Evolutionary conservation across 2,113 vertebrate species (phyloP).

Genomic region (Oryzias melastigma): DNA sequence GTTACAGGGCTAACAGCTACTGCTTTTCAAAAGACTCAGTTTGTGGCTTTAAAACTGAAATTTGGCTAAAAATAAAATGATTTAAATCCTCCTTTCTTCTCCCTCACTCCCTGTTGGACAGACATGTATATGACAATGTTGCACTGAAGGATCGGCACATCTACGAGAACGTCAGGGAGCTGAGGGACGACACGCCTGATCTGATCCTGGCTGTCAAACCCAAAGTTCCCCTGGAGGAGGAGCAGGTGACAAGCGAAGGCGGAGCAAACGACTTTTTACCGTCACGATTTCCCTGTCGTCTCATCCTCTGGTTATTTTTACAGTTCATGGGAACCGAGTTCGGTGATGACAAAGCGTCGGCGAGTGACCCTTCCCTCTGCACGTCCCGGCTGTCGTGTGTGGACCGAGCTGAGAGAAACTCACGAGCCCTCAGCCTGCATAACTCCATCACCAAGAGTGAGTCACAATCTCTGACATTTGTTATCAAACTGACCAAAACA

Average conservation of each 20-base stretch:
- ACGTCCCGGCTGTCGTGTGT: conserved; percentile 52
- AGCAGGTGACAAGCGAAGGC: conserved; percentile 54
- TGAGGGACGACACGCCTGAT: conserved; percentile 82
- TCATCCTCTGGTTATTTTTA: conserved; percentile 29
- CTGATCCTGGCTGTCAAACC: conserved; percentile 83
- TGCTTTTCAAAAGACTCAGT: too few species aligned
- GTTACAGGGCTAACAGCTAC: too few species aligned
- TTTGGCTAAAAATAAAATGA: too few species aligned
- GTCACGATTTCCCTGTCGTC: conserved; percentile 3
- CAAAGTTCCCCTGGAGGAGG: conserved; percentile 68
- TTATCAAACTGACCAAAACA: neutral
- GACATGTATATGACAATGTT: conserved; percentile 73
- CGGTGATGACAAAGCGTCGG: conserved; percentile 67
- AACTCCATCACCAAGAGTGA: conserved; percentile 90
- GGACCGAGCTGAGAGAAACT: conserved; percentile 80
- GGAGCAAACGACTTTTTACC: conserved; percentile 1
- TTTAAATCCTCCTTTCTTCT: neutral
- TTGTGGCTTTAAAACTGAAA: too few species aligned
- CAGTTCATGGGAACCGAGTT: conserved; percentile 61
- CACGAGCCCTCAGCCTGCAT: conserved; percentile 81
- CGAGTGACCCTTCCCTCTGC: conserved; percentile 61
- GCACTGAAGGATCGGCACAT: conserved; percentile 62
- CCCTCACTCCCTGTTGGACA: conserved; percentile 27
- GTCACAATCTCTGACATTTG: conserved; percentile 22
- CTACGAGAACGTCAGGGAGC: conserved; percentile 73